These are phyloP conservation scores for Heliothis subflexa DNA, from an alignment of 1,140 invertebrate genomes.

Conservation along the genomic window DNA sequence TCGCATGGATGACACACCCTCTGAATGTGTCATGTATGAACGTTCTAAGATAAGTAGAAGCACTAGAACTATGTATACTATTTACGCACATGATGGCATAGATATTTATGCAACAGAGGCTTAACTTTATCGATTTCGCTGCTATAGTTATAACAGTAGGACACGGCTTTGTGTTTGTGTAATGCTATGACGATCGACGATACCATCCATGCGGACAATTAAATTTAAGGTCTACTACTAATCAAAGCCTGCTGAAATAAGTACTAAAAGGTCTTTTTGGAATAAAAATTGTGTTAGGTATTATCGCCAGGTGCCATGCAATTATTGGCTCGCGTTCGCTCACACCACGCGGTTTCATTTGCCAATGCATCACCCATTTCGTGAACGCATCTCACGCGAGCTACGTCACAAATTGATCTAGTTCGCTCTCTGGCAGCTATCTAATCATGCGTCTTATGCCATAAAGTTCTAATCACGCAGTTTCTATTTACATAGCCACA, in stretches of 20 bases:
- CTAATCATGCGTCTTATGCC: neutral
- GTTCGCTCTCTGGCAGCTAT: neutral
- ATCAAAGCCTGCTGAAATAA: no score
- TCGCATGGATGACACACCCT: conserved; percentile 57
- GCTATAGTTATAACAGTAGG: neutral
- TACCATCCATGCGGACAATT: neutral
- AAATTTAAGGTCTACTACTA: no score
- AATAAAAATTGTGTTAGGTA: no score
- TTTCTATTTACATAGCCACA: conserved; percentile 44
- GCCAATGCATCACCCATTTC: no score
- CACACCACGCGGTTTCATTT: no score
- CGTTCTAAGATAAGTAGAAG: conserved; percentile 23
- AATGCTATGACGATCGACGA: neutral
- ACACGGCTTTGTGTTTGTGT: neutral
- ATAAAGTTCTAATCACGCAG: conserved; percentile 3
- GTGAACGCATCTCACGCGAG: no score
- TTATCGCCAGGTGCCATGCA: no score
- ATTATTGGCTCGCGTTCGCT: no score
- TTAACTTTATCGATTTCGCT: neutral
- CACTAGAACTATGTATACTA: neutral
- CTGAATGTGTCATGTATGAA: conserved; percentile 32
- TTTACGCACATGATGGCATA: neutral
- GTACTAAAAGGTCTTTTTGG: no score
- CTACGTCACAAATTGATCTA: neutral
- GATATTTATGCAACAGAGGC: neutral